Evolutionary conservation across 2,888 invertebrate genomes (phyloP).

Genomic region (Macrophya annulata): DNA sequence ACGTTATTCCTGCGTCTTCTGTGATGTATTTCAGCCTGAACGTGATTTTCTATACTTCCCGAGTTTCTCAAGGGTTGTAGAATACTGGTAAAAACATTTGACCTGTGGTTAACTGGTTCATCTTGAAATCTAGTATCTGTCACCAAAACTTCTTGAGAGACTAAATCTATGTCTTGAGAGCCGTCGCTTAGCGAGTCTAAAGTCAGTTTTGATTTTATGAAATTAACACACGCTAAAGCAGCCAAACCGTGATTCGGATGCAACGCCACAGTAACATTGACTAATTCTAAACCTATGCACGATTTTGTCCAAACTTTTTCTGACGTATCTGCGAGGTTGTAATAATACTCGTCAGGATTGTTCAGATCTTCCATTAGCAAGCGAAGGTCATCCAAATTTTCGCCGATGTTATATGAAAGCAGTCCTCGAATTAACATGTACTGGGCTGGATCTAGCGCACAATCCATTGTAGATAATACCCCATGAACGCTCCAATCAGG

Average conservation of each 20-base stretch:
- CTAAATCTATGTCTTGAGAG: slow-evolving; percentile 95
- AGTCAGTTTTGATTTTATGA: slow-evolving; percentile 93
- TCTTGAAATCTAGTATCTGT: slow-evolving; percentile 88
- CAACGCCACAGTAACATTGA: slow-evolving; percentile 91
- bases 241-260: slow-evolving; percentile 82
- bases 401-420: slow-evolving; percentile 94
- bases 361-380: slow-evolving; percentile 69
- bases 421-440: slow-evolving; percentile 94
- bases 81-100: slow-evolving; percentile 94
- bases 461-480: slow-evolving; percentile 91
- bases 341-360: slow-evolving; percentile 63
- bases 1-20: slow-evolving; percentile 86
- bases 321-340: slow-evolving; percentile 62
- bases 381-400: slow-evolving; percentile 87
- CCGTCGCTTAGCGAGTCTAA: slow-evolving; percentile 94
- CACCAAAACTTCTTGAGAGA: slow-evolving; percentile 94
- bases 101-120: slow-evolving; percentile 86
- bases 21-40: slow-evolving; percentile 89
- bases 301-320: slow-evolving; percentile 87
- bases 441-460: slow-evolving; percentile 90
- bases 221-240: slow-evolving; percentile 93
- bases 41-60: slow-evolving; percentile 80
- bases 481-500: slow-evolving; percentile 94
- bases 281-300: slow-evolving; percentile 91
- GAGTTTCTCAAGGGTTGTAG: slow-evolving; percentile 88